A percentile compares a stretch with the other conserved stretches of the same genome.
Conservation (phyloP, 2,797 vertebrate species). For the Bradypodion pumilum region DNA sequence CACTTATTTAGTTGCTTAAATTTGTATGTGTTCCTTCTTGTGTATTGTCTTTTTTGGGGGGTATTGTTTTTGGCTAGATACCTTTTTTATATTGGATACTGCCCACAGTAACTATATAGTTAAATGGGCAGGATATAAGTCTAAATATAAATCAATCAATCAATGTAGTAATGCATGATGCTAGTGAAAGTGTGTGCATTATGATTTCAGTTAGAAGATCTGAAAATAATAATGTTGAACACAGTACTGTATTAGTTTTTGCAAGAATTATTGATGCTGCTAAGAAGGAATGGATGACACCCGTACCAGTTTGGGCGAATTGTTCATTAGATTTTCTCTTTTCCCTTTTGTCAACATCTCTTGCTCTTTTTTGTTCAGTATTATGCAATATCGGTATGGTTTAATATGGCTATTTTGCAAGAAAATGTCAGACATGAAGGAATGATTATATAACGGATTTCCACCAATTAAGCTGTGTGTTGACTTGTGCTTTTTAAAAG, state of each 20-base stretch:
- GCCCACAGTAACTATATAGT: too few species aligned
- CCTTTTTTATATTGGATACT: too few species aligned
- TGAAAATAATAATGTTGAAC: conserved; percentile 52
- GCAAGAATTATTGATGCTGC: conserved; percentile 8
- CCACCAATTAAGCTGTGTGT: conserved; percentile 28
- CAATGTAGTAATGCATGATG: conserved; percentile 55
- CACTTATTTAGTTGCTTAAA: too few species aligned
- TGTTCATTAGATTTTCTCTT: conserved; percentile 13
- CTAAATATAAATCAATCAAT: too few species aligned
- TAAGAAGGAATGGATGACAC: conserved; percentile 38
- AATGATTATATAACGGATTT: conserved; percentile 39
- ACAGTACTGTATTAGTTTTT: conserved; percentile 37
- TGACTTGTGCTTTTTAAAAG: conserved; percentile 37
- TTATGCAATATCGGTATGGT: conserved; percentile 34
- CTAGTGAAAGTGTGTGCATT: conserved; percentile 45
- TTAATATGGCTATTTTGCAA: conserved; percentile 46
- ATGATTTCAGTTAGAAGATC: conserved; percentile 21
- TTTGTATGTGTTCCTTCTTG: too few species aligned
- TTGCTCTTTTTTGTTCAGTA: conserved; percentile 18
- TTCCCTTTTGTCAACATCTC: background rate
- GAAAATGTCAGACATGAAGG: conserved; percentile 31
- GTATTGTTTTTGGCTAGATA: too few species aligned
- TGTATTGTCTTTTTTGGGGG: too few species aligned
- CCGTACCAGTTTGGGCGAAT: conserved; percentile 19
- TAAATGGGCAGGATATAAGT: too few species aligned